Evolutionary conservation across 2,113 vertebrate genomes (phyloP), one percentile per base, ranked within the genome.

Genomic region (Polyodon spathula): DNA sequence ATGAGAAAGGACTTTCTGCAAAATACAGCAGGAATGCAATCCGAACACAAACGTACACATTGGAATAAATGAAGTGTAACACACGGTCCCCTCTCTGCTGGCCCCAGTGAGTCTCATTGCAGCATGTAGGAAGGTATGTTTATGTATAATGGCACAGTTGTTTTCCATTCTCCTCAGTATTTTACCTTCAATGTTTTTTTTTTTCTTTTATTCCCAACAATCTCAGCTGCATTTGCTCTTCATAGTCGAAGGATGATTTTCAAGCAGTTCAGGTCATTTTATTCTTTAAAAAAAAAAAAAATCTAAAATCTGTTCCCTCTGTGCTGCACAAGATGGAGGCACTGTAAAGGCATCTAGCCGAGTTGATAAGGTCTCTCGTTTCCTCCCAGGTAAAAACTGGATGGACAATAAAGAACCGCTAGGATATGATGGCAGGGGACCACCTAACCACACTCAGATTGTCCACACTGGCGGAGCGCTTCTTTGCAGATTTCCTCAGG

Each of bases 361-460:
- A 77, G 78, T 81, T 73, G 68, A 68, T 69, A 74, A 71, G 61
- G 61, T 68, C 71, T 69, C 72, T 77, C 66, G 71, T 80, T 54
- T 40, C 39, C 61, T 55, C 78, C 75, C 70, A 60, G 58, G 66
- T 62, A 76, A 73, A 79, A 76, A 72, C 58, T 65, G 71, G 76
- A 69, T 78, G 77, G 81, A 78, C 73, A 78, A 63, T 64, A 70
- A 77, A 69, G 12, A 37, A 37, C 6, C 62, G 86, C 94, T 96
- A 98, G 80, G 96, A 95, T 76, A 98, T 81, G 86, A 97, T 94
- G 76, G 96, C 95, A 0, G 96, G 95, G 59, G 86, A 92, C 96
- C 95, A 97, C 62, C 91, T 80, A 62, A 93, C 81, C 81, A 92
- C 86, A 70, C 79, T 73, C 79, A 98, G 91, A 84, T 98, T 97